These are phyloP conservation scores for Dinoponera quadriceps DNA, from an alignment of 1,140 invertebrate species.

Conservation along the genomic window DNA sequence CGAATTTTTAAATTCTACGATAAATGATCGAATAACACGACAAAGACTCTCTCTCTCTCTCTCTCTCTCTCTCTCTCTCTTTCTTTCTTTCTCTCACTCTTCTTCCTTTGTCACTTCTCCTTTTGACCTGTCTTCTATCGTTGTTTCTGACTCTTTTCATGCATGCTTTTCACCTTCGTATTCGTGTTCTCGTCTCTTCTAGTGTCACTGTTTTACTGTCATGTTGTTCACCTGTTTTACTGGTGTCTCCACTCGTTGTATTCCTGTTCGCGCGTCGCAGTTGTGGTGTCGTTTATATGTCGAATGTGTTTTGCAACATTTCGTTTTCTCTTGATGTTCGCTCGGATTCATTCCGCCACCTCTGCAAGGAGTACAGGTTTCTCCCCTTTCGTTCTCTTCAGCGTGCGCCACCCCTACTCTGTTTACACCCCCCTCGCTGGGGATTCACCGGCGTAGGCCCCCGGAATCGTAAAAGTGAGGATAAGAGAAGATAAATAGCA, in stretches of 20 bases:
- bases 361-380: constrained; percentile 9
- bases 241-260: constrained; percentile 44
- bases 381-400: constrained; percentile 15
- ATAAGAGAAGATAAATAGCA: constrained; percentile 6
- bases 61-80: constrained; percentile 1
- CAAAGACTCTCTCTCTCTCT: constrained; percentile 1
- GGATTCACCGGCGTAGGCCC: constrained; percentile 35
- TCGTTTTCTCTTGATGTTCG: constrained; percentile 42
- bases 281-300: constrained; percentile 45
- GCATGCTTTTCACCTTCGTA: constrained; percentile 37
- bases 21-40: too few species aligned
- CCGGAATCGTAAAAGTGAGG: constrained; percentile 47
- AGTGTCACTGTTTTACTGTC: constrained; percentile 46
- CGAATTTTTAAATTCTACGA: too few species aligned
- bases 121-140: background rate
- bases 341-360: background rate
- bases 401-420: background rate
- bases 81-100: background rate
- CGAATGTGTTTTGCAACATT: constrained; percentile 49
- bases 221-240: constrained; percentile 48
- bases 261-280: constrained; percentile 35
- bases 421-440: background rate
- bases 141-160: constrained; percentile 11
- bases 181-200: constrained; percentile 42
- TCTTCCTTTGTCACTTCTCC: too few species aligned